Evolutionary conservation across 2,113 vertebrate genomes (phyloP).

Genomic region (Atlantisia rogersi): DNA sequence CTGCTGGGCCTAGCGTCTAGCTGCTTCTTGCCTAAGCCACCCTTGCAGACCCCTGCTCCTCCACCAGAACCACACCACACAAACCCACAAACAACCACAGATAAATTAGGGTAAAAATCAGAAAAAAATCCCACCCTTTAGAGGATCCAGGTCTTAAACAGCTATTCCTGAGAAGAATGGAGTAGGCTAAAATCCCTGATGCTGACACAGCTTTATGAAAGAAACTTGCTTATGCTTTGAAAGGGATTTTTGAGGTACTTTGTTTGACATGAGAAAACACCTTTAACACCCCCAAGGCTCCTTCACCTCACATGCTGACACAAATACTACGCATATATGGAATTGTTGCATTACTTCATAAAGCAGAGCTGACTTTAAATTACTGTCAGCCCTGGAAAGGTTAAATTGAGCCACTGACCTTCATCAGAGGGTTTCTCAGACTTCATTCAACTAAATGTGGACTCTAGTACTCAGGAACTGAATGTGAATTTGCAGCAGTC

Average conservation of each 20-base stretch:
- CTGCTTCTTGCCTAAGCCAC: no score
- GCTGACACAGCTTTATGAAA: not conserved
- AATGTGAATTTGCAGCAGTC: not conserved
- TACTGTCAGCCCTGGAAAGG: not conserved
- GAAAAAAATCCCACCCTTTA: not conserved
- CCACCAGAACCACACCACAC: no score
- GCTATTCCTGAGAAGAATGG: not conserved
- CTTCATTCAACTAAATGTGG: not conserved
- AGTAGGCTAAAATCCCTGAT: not conserved
- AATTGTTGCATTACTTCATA: not conserved
- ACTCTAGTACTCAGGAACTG: not conserved
- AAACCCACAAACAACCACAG: not conserved
- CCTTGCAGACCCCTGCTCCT: no score
- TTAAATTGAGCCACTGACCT: not conserved
- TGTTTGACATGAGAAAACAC: not conserved
- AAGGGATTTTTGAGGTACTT: not conserved
- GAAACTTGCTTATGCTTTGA: not conserved
- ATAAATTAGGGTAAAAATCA: not conserved
- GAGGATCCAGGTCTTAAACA: not conserved
- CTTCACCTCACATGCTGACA: not conserved
- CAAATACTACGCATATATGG: accelerated
- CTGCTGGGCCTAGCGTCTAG: no score
- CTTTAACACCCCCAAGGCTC: not conserved
- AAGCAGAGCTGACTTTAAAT: not conserved
- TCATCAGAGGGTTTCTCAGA: not conserved